phyloP scores from a whole-genome alignment of 2,888 invertebrate species.

The Ypsolopha sequella region DNA sequence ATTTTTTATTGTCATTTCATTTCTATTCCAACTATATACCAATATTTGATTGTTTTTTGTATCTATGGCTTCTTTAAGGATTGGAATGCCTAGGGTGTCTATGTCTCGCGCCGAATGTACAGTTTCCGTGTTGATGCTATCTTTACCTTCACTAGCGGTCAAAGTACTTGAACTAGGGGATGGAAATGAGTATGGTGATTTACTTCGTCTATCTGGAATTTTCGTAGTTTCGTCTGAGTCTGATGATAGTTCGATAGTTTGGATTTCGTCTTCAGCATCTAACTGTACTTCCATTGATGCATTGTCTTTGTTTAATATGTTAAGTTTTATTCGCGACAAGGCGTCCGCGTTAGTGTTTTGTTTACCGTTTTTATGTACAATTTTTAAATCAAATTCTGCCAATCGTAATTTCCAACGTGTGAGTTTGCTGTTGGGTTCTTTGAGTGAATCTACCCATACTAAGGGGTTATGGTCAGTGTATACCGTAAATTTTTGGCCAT shows the following conservation, averaged over 20 bases:
- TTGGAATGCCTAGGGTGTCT: slow-evolving; percentile 12
- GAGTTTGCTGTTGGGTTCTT: slow-evolving; percentile 21
- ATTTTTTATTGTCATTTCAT: slow-evolving; percentile 14
- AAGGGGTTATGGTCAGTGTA: slow-evolving; percentile 21
- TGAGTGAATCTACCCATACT: slow-evolving; percentile 15
- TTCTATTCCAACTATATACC: slow-evolving; percentile 12
- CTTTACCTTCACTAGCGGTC: neutral
- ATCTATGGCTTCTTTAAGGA: slow-evolving; percentile 20
- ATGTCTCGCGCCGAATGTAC: neutral
- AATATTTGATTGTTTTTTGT: slow-evolving; percentile 22
- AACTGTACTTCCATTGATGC: neutral
- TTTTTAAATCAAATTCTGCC: slow-evolving; percentile 24
- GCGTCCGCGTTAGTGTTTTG: slow-evolving; percentile 21
- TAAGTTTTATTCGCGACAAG: slow-evolving; percentile 12
- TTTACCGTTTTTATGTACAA: slow-evolving; percentile 20
- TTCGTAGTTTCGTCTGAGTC: neutral
- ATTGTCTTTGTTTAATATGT: slow-evolving; percentile 1
- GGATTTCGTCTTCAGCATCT: neutral
- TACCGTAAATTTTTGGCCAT: slow-evolving; percentile 21
- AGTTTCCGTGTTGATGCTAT: neutral
- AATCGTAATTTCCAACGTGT: slow-evolving; percentile 23
- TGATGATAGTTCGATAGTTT: neutral
- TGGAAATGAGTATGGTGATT: neutral
- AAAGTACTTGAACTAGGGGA: neutral
- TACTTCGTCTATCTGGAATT: neutral